phyloP scores from a whole-genome alignment of 1,140 invertebrate species.

The Drosophila littoralis region DNA sequence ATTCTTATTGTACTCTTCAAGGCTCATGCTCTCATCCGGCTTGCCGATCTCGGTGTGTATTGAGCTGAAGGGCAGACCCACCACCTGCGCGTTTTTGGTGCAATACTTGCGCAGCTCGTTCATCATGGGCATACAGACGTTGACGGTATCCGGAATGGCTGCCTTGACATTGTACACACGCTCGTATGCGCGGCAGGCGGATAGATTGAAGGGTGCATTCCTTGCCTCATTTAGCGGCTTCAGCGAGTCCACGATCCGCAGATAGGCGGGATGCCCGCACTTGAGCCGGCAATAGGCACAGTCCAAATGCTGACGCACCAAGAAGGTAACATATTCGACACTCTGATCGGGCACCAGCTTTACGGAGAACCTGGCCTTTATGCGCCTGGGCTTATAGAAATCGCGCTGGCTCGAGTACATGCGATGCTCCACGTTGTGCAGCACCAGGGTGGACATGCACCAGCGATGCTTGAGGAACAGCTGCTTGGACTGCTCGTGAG shows the following conservation, averaged over 20 bases:
- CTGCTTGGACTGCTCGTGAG: constrained; percentile 16
- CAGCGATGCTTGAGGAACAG: constrained; percentile 40
- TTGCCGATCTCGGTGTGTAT: constrained; percentile 11
- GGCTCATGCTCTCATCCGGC: constrained; percentile 19
- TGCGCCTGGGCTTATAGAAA: not conserved
- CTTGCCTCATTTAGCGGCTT: constrained; percentile 16
- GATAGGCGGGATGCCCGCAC: constrained; percentile 1
- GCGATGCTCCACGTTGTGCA: constrained; percentile 15
- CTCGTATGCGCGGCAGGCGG: constrained; percentile 24
- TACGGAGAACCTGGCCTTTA: constrained; percentile 27
- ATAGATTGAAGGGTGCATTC: not conserved
- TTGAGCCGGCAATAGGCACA: constrained; percentile 4
- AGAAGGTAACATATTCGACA: not conserved
- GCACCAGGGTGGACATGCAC: constrained; percentile 32
- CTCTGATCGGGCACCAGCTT: constrained; percentile 43
- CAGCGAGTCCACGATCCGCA: constrained; percentile 20
- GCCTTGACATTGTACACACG: not conserved
- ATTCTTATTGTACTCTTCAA: constrained; percentile 8
- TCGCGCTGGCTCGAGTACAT: not conserved
- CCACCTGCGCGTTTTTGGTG: not conserved
- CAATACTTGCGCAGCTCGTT: constrained; percentile 44
- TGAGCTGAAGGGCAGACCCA: constrained; percentile 41
- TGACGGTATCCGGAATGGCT: constrained; percentile 29
- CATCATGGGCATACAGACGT: constrained; percentile 19
- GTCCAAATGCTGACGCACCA: constrained; percentile 26